These are phyloP conservation scores for Conomelus anceps DNA, from an alignment of 2,888 invertebrate species.

Conservation along the genomic window DNA sequence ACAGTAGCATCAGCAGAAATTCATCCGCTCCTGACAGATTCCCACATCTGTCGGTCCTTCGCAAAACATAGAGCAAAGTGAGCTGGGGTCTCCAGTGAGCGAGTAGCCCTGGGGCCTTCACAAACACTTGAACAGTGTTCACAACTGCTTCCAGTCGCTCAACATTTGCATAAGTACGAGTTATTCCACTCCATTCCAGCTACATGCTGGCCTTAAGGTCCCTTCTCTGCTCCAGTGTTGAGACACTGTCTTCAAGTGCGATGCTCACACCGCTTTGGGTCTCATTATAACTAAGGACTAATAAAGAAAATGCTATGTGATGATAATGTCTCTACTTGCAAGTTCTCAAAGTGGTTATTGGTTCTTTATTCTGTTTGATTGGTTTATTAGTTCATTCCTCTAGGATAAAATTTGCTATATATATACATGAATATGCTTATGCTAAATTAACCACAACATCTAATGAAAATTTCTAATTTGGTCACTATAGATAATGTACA, in stretches of 20 bases:
- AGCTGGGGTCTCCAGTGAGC: not conserved
- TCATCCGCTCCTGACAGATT: not conserved
- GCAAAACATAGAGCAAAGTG: not conserved
- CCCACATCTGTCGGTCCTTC: not conserved
- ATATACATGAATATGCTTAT: no score
- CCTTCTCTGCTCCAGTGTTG: not conserved
- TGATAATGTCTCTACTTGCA: not conserved
- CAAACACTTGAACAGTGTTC: not conserved
- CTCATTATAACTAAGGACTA: not conserved
- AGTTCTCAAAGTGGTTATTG: no score
- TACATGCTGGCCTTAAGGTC: not conserved
- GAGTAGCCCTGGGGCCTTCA: not conserved
- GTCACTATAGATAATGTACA: no score
- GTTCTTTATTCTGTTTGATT: no score
- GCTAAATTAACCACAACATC: no score
- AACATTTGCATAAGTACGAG: not conserved
- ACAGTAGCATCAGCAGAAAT: not conserved
- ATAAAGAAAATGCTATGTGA: not conserved
- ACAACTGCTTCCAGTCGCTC: no score
- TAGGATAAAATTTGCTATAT: no score
- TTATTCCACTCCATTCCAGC: not conserved
- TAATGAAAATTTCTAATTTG: no score
- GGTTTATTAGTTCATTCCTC: no score
- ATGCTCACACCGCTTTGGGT: not conserved
- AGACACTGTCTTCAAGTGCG: not conserved